Conservation (phyloP, 2,888 invertebrate species). For the Drosophila phalerata region DNA sequence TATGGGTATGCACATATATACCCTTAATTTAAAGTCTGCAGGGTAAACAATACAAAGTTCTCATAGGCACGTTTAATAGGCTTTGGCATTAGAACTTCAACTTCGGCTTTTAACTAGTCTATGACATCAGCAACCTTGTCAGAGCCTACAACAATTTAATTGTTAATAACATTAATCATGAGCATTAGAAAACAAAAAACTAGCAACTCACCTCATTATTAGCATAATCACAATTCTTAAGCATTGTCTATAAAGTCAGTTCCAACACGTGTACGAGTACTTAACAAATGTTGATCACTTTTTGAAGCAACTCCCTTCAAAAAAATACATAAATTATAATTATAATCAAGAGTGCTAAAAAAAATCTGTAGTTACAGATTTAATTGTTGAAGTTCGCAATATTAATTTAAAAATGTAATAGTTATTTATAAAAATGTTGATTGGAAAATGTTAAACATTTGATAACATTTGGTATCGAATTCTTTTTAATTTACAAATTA, state of each 20-base stretch:
- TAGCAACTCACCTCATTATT: constrained; percentile 39
- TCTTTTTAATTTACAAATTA: not conserved
- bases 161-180: constrained; percentile 65
- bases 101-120: constrained; percentile 33
- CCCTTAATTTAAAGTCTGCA: not conserved
- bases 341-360: not conserved
- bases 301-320: not conserved
- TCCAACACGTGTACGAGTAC: constrained; percentile 14
- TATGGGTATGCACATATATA: not conserved
- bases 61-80: constrained; percentile 57
- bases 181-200: constrained; percentile 14
- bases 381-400: not conserved
- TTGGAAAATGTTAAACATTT: too few relatives aligned
- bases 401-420: not conserved
- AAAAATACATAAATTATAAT: not conserved
- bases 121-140: constrained; percentile 57
- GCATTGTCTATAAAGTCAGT: constrained; percentile 9
- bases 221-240: constrained; percentile 51
- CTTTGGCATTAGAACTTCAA: constrained; percentile 52
- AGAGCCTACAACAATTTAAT: constrained; percentile 58
- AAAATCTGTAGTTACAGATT: not conserved
- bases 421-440: too few relatives aligned
- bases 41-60: constrained; percentile 27
- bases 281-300: constrained; percentile 3
- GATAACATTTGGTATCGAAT: too few relatives aligned